phyloP scores from a whole-genome alignment of 2,113 vertebrate species.

The Proteles cristata region DNA sequence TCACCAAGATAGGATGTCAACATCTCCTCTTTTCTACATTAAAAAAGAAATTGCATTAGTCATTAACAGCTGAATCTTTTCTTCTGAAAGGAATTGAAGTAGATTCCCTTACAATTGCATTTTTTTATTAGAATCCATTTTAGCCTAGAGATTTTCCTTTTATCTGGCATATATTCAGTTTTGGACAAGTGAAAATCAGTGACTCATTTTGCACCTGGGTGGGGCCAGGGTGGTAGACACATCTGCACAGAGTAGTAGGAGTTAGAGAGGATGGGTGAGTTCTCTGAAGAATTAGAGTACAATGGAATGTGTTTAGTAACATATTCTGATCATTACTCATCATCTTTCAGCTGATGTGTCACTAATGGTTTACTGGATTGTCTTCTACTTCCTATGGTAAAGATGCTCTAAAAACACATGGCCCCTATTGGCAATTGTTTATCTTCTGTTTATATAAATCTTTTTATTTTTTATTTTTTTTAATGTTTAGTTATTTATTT shows the following conservation, averaged over 20 bases:
- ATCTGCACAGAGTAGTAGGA: background rate
- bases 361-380: background rate
- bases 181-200: conserved; percentile 44
- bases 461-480: background rate
- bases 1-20: background rate
- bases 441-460: background rate
- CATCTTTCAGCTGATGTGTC: background rate
- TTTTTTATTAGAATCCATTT: background rate
- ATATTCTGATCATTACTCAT: background rate
- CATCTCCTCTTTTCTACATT: background rate
- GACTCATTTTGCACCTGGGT: background rate
- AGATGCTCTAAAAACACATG: background rate
- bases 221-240: background rate
- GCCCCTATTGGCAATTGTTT: background rate
- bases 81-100: background rate
- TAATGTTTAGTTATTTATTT: too few relatives aligned
- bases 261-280: background rate
- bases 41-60: background rate
- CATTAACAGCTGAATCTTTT: background rate
- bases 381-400: background rate
- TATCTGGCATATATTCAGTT: background rate
- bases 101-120: background rate
- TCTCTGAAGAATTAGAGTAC: background rate
- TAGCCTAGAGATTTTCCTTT: background rate
- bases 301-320: conserved; percentile 30